Evolutionary conservation across 1,140 invertebrate genomes (phyloP).

Genomic region (Scaptomyza graminum): DNA sequence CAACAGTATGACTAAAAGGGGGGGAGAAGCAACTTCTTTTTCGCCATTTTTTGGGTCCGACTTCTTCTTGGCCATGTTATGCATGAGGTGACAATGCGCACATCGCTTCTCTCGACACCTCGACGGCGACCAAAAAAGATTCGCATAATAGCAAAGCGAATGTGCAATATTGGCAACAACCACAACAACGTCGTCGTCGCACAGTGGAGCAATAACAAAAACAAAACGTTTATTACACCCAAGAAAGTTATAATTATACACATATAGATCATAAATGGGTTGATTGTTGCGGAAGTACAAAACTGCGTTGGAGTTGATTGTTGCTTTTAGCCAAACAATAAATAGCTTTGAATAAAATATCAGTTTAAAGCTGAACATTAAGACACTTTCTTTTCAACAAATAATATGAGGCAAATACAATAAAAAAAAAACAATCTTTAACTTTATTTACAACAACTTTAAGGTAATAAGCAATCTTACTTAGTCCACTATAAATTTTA

Average conservation of each 20-base stretch:
- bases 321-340: background rate
- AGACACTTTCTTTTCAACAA: background rate
- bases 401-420: no score
- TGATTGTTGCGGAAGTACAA: background rate
- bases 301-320: background rate
- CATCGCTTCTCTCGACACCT: slow-evolving; percentile 30
- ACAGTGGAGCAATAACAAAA: background rate
- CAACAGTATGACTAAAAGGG: background rate
- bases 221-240: background rate
- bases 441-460: background rate
- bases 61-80: slow-evolving; percentile 56
- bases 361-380: background rate
- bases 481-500: no score
- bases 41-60: slow-evolving; percentile 13
- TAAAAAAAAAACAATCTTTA: no score
- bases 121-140: background rate
- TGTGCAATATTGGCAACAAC: slow-evolving; percentile 6
- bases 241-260: slow-evolving; percentile 1
- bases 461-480: no score
- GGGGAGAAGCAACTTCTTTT: background rate
- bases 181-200: background rate
- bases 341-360: background rate
- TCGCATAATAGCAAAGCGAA: slow-evolving; percentile 9
- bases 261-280: slow-evolving; percentile 2
- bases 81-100: slow-evolving; percentile 68